Conservation (phyloP, 2,113 vertebrate genomes). For the western clawed frog (Xenopus tropicalis) region DNA sequence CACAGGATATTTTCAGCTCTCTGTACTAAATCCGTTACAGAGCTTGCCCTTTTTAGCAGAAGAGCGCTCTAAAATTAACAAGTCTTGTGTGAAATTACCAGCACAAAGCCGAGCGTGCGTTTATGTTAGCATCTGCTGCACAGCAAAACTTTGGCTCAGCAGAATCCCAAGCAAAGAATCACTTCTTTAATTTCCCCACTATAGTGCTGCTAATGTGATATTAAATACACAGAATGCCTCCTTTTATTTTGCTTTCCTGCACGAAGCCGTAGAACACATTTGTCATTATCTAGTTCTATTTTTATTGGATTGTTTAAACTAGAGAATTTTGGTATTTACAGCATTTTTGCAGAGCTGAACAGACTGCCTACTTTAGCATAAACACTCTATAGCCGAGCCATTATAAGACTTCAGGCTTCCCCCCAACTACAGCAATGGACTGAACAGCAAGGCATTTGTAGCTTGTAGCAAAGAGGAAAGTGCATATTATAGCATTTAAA, state of each 20-base stretch:
- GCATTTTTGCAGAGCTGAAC: neutral
- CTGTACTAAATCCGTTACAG: conserved; percentile 63
- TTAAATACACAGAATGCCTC: neutral
- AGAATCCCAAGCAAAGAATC: conserved; percentile 6
- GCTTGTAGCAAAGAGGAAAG: too few relatives aligned
- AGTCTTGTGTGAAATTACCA: conserved; percentile 57
- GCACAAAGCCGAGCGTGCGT: conserved; percentile 54
- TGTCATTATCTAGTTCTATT: neutral
- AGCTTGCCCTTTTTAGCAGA: conserved; percentile 66
- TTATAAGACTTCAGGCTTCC: too few relatives aligned
- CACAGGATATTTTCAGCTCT: conserved; percentile 69
- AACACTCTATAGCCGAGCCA: too few relatives aligned
- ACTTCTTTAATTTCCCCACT: neutral
- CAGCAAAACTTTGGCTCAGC: conserved; percentile 45
- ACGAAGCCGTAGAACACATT: too few relatives aligned
- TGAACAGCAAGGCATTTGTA: too few relatives aligned
- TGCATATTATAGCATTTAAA: too few relatives aligned
- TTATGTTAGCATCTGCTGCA: conserved; percentile 44
- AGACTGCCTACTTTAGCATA: too few relatives aligned
- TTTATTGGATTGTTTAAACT: neutral
- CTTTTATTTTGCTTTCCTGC: neutral
- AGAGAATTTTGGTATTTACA: neutral
- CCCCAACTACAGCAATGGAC: too few relatives aligned
- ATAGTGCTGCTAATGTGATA: conserved; percentile 5
- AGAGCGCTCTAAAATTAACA: conserved; percentile 68